Evolutionary conservation across 2,113 vertebrate species (phyloP).

Genomic region (Guaruba guarouba): DNA sequence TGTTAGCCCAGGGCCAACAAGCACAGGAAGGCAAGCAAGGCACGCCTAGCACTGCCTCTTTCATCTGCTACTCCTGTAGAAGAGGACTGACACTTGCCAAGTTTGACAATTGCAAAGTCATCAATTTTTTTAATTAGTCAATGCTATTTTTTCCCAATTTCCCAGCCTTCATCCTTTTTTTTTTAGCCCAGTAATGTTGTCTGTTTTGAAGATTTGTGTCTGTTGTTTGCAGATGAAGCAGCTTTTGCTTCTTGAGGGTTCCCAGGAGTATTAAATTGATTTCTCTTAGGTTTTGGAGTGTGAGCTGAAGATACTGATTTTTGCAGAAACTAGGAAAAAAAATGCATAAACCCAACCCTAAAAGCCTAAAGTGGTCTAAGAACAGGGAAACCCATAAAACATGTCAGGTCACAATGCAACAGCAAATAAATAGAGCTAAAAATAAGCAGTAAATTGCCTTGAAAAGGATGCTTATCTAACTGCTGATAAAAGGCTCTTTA

Average conservation of each 20-base stretch:
- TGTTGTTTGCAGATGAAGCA: neutral
- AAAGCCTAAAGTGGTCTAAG: neutral
- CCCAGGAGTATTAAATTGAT: neutral
- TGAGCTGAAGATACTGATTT: neutral
- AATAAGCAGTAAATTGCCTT: neutral
- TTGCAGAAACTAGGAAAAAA: neutral
- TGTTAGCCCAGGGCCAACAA: neutral
- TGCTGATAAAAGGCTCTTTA: constrained; percentile 1
- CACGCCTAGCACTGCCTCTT: neutral
- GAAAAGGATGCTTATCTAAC: neutral
- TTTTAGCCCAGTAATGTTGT: neutral
- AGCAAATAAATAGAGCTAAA: neutral
- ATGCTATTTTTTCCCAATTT: neutral
- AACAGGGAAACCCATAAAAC: neutral
- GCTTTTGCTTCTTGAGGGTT: neutral
- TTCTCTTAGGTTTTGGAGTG: neutral
- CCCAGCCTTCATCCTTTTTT: neutral
- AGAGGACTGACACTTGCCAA: neutral
- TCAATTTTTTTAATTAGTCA: neutral
- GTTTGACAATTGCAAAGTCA: neutral
- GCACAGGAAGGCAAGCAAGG: neutral
- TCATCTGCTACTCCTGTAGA: neutral
- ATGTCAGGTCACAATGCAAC: neutral
- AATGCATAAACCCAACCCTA: neutral
- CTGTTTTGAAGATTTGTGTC: neutral